phyloP scores from a whole-genome alignment of 1,140 invertebrate genomes.

The Augochlora pura region DNA sequence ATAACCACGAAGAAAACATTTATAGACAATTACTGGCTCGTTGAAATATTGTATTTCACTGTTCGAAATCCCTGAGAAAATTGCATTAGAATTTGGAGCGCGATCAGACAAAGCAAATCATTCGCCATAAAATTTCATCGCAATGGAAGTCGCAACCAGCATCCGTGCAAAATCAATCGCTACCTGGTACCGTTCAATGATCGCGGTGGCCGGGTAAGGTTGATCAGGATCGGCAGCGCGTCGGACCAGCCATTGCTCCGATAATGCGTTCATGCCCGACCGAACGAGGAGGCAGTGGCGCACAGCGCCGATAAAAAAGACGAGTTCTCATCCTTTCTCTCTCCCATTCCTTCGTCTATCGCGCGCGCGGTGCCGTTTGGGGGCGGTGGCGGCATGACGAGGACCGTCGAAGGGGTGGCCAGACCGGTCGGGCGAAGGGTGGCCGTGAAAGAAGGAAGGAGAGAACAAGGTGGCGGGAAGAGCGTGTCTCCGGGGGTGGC shows the following conservation, averaged over 20 bases:
- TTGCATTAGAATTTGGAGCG: too few species aligned
- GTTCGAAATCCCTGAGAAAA: too few species aligned
- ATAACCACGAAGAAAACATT: too few species aligned
- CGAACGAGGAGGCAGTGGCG: constrained; percentile 75
- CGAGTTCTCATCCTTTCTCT: constrained; percentile 60
- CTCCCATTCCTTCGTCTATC: constrained; percentile 66
- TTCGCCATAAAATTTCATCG: too few species aligned
- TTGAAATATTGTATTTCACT: background rate
- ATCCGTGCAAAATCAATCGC: too few species aligned
- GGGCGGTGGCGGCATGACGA: constrained; percentile 68
- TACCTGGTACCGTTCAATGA: too few species aligned
- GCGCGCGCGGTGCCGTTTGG: constrained; percentile 56
- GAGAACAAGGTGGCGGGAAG: constrained; percentile 38
- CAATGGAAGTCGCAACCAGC: too few species aligned
- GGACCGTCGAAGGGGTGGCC: constrained; percentile 64
- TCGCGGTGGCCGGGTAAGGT: too few species aligned
- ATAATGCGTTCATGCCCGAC: constrained; percentile 76
- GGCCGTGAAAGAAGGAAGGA: constrained; percentile 33
- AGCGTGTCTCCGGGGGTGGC: constrained; percentile 27
- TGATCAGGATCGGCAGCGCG: background rate
- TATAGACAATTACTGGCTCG: too few species aligned
- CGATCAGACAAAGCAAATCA: too few species aligned
- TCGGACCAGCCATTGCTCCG: constrained; percentile 77
- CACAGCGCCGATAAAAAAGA: constrained; percentile 79
- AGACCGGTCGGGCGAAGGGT: constrained; percentile 54